Base-by-base conservation (phyloP, 1,140 invertebrate species). In the Drosophila sp. region DNA sequence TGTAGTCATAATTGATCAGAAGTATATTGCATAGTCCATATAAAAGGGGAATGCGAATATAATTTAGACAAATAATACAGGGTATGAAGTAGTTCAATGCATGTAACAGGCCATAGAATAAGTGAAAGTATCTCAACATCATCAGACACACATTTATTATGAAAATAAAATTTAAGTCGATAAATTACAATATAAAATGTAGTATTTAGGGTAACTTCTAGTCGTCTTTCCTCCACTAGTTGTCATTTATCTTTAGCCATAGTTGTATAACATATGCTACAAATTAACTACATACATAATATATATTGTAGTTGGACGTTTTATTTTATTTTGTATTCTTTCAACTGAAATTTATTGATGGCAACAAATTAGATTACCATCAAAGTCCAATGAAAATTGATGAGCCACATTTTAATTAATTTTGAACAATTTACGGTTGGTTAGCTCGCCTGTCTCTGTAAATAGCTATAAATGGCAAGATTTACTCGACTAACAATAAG, bases 311-410 rank as follows among this genome's bases (percentile, higher is more conserved):
- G 45, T 48, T 48, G 3, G 13, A 7, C 14, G 3, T 48, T 40
- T 61, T 53, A 36, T 67, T 41, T 36, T 56, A n/a, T n/a, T 48
- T 46, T 13, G 38, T 36, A 50, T 56, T 65, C 40, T 48, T 48
- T 46, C 32, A 29, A 38, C 32, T 38, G 9, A n/a, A 58, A 66
- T 58, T 66, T 66, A 58, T 58, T 66, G 54, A 36, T 40, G 64
- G 76, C 40, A 40, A 64, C 64, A 82, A 78, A 78, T 81, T 71
- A 56, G 40, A 69, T 74, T 43, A 51, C 29, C 61, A 63, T 71
- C 56, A 75, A 61, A 70, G 40, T 59, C 62, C 21, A 77, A 73
- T 63, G 21, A 6, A 9, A 58, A 36, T 80, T 62, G 70, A 81
- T 58, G 63, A 46, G 58, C 46, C 38, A 32, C 53, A 69, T 76